Conservation (phyloP, 2,113 vertebrate genomes). For the Turnix velox region DNA sequence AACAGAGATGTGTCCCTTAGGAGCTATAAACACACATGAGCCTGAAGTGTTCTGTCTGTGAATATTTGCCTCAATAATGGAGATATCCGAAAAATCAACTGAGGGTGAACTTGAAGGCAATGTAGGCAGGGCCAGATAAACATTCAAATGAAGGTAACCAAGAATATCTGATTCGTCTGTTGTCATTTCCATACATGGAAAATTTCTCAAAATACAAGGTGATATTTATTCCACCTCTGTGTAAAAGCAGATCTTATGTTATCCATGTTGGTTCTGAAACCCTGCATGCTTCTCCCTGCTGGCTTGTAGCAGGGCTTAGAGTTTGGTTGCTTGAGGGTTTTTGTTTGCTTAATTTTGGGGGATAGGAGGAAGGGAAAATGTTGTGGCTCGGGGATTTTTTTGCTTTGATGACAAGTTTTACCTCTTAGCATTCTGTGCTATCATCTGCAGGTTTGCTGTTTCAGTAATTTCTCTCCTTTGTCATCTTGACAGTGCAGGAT, state of each 20-base stretch:
- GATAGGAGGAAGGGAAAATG: accelerated
- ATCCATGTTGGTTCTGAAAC: not conserved
- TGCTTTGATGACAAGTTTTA: not conserved
- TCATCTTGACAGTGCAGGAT: not conserved
- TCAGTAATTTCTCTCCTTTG: not conserved
- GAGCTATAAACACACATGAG: not conserved
- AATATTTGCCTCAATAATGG: not conserved
- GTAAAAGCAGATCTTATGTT: not conserved
- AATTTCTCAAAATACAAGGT: not conserved
- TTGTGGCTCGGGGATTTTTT: accelerated
- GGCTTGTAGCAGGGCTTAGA: not conserved
- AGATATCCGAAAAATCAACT: not conserved
- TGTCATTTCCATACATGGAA: not conserved
- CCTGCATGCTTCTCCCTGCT: not conserved
- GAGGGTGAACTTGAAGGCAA: not conserved
- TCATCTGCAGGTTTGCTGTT: not conserved
- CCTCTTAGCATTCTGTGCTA: not conserved
- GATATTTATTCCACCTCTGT: not conserved
- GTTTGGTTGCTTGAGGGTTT: not conserved
- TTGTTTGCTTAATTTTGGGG: not conserved
- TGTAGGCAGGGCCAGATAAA: not conserved
- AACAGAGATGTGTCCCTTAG: not conserved
- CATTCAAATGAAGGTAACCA: not conserved
- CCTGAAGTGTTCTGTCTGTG: not conserved
- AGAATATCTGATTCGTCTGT: not conserved